Base-by-base conservation (phyloP, 2,797 vertebrate species). In the Megalops cyprinoides region DNA sequence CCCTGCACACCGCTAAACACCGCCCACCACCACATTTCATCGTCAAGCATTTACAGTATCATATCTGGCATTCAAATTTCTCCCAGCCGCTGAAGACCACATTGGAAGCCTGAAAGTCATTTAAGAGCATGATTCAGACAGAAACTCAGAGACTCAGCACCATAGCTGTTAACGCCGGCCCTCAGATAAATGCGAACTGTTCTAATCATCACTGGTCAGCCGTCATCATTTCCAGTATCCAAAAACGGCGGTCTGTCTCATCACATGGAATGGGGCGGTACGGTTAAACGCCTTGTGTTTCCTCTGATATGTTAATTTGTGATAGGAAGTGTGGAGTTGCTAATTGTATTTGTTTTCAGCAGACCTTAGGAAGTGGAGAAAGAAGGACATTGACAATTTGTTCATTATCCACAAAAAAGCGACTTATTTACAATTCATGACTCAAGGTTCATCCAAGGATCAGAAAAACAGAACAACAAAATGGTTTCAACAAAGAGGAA, bases 381-480 rank as follows among this genome's bases (percentile, higher is more conserved):
- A 71, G 44, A 44, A 18, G 23, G 20, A 44, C 42, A 15, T 34
- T 44, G 67, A 71, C 44, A 74, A 48, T 48, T 74, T 49, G 46
- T 39, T 74, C 73, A 31, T 31, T 25, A 51, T n/a, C 73, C 53
- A 42, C 20, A n/a, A 76, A 56, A 77, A 58, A 14, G 31, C 12
- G 7, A n/a, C 74, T 56, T 7, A 77, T 60, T 77, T 23, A 1
- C 20, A 58, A 77, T 77, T 42, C 55, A 77, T 77, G 34, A 39
- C 55, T 48, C 78, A 49, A 37, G 78, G 42, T 51, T 53, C 58
- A 51, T 44, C n/a, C 39, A n/a, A 42, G 67, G 42, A 42, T 51
- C n/a, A 65, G 25, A 7, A 39, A 1, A n/a, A n/a, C n/a, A 51
- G 60, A 69, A 37, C 7, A 23, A 69, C 4, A 28, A 55, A 76